These are phyloP conservation scores for Sebastiscus tertius DNA, from an alignment of 2,797 vertebrate genomes.

Conservation along the genomic window DNA sequence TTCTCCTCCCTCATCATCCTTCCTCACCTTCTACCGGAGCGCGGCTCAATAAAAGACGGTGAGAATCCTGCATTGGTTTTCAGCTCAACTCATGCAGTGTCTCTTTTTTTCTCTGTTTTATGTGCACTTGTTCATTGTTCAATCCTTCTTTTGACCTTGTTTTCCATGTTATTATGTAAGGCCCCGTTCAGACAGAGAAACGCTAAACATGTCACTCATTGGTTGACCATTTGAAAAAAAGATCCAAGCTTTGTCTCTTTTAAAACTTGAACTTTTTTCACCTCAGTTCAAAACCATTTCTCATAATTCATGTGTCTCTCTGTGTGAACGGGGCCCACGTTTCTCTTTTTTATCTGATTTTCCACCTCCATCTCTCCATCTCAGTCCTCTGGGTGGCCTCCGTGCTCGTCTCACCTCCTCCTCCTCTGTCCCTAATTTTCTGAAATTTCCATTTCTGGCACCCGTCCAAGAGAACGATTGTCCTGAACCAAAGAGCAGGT, in stretches of 20 bases:
- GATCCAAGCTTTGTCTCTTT: neutral
- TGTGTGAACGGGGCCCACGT: constrained; percentile 23
- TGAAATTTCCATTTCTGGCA: constrained; percentile 99
- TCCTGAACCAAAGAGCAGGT: constrained; percentile 89
- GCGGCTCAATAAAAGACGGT: constrained; percentile 73
- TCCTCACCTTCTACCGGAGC: constrained; percentile 69
- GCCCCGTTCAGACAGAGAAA: constrained; percentile 26
- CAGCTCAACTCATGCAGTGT: neutral
- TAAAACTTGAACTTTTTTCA: neutral
- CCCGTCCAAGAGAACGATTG: constrained; percentile 94
- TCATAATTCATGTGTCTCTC: neutral
- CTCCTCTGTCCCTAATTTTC: constrained; percentile 99
- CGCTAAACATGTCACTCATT: neutral
- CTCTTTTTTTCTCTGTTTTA: neutral
- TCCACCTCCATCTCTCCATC: constrained; percentile 45
- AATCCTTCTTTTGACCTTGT: constrained; percentile 6
- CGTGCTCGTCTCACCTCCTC: constrained; percentile 95
- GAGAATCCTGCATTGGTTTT: constrained; percentile 42
- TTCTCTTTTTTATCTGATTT: constrained; percentile 41
- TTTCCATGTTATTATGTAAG: constrained; percentile 1
- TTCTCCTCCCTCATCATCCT: constrained; percentile 56
- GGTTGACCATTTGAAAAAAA: neutral
- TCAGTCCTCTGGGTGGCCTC: constrained; percentile 89
- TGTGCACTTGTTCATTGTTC: neutral
- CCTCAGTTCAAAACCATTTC: neutral